Evolutionary conservation across 30 jellyfish, hydroid and myxozoan genomes (phyloP), one percentile per base, ranked within the genome.

Genomic region (Chironex yamaguchii): DNA sequence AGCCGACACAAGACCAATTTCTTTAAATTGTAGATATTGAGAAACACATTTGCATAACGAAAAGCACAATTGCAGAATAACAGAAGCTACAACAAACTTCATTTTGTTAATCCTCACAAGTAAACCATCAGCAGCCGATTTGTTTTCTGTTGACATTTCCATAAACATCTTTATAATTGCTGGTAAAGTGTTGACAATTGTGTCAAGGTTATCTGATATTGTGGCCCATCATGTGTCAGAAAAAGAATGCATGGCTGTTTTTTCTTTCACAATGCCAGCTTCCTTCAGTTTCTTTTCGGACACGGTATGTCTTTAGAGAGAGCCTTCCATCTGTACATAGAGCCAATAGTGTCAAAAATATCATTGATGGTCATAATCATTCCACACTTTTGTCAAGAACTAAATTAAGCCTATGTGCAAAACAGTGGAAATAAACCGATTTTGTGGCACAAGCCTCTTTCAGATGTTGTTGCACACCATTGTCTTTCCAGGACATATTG

Each of bases 141-240:
- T n/a, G n/a, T n/a, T n/a, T n/a, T n/a, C n/a, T n/a, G n/a, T n/a
- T n/a, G n/a, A n/a, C n/a, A n/a, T n/a, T n/a, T 49, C 89, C 62
- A 52, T 32, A 29, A 76, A 32, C 34, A 54, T 76, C 27, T 48
- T 54, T 34, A 76, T n/a, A 25, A 76, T 27, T 34, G 89, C 89
- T 20, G 63, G 89, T 34, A 49, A 17, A 26, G 81, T 52, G 36
- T 76, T 76, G 82, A 50, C 31, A 1, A 32, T 49, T 25, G 81
- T 52, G 23, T 52, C 82, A 24, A 50, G 58, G 82, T 51, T 51
- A 52, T 76, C 89, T 21, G 49, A 17, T 54, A 21, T 54, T 4
- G 89, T 79, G n/a, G 89, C 27, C 82, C 89, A 76, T 21, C 89
- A 29, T 30, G 89, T 76, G 58, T 76, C 89, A 23, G 89, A 76